Conservation (phyloP, 2,113 vertebrate species). For the Rhea americana region DNA sequence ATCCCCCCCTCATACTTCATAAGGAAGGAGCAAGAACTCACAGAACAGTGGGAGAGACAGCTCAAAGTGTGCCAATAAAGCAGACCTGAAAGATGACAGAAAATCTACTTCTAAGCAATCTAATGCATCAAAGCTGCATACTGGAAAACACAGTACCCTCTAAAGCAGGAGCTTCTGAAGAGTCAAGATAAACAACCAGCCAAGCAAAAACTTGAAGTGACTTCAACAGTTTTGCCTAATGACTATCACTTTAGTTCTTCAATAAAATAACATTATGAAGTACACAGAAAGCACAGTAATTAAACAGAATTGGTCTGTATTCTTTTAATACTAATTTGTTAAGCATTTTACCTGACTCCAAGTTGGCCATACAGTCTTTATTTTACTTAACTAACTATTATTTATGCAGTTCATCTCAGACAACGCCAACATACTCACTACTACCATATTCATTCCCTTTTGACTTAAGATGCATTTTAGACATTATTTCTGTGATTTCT, state of each 20-base stretch:
- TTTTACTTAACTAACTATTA: not conserved
- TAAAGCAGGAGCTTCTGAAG: not conserved
- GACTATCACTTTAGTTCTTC: not conserved
- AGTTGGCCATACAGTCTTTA: not conserved
- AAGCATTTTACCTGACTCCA: not conserved
- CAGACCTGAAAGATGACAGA: conserved; percentile 28
- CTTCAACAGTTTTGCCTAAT: not conserved
- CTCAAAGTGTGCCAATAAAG: conserved; percentile 49
- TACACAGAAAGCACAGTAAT: not conserved
- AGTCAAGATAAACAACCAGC: not conserved
- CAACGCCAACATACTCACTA: not conserved
- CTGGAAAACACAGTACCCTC: not conserved
- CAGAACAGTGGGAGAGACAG: conserved; percentile 49
- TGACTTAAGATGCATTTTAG: not conserved
- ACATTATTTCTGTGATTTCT: not conserved
- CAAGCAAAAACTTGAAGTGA: not conserved
- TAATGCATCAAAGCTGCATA: not conserved
- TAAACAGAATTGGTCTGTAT: not conserved
- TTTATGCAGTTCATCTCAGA: not conserved
- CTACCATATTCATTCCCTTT: not conserved
- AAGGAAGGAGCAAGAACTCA: conserved; percentile 36
- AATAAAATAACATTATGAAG: not conserved
- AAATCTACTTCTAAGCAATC: conserved; percentile 2
- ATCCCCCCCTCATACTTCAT: not conserved
- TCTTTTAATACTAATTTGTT: not conserved